Evolutionary conservation across 2,797 vertebrate genomes (phyloP), one percentile per base, ranked within the genome.

Genomic region (Trichosurus vulpecula): DNA sequence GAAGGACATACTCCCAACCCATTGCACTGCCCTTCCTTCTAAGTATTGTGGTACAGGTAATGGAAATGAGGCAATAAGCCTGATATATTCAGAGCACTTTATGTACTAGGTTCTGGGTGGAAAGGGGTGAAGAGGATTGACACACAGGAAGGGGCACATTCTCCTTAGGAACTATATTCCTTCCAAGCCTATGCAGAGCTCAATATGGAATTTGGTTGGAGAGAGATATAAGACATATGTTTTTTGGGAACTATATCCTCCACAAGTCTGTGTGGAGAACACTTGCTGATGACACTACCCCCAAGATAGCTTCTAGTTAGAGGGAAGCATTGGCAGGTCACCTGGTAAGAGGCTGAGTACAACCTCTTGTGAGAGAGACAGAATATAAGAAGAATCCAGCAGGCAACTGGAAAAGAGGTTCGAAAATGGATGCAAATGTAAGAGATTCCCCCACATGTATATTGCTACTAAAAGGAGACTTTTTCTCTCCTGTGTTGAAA

Each of bases 31-130:
- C 14, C 55, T 57, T 90, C 94, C 52, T 95, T 41, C 90, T 58
- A 56, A 92, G 52, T 90, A 91, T 52, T 90, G 94, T 93, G 93
- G 87, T 55, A 87, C 29, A 12, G 90, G 74, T 90, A 61, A 90
- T 91, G 16, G n/a, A 74, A 74, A 14, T 19, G 14, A 41, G 11
- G n/a, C 4, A n/a, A 66, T 66, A 66, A n/a, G 35, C 35, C 22
- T 66, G 35, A 66, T n/a, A n/a, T 4, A 22, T 74, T 41, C n/a
- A 41, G n/a, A 87, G 22, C 4, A 87, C 19, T 27, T 87, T 87
- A 47, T 51, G 41, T 87, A 81, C 41, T 27, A 87, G 25, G 41
- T 87, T 87, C 9, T 87, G 74, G 41, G 13, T 47, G 10, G 22
- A 87, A 87, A 41, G 25, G 51, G 74, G 12, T 47, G 22, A 19